A percentile compares a stretch with the other conserved stretches of the same genome.
phyloP scores from a whole-genome alignment of 2,888 invertebrate genomes.

The Candidula unifasciata region DNA sequence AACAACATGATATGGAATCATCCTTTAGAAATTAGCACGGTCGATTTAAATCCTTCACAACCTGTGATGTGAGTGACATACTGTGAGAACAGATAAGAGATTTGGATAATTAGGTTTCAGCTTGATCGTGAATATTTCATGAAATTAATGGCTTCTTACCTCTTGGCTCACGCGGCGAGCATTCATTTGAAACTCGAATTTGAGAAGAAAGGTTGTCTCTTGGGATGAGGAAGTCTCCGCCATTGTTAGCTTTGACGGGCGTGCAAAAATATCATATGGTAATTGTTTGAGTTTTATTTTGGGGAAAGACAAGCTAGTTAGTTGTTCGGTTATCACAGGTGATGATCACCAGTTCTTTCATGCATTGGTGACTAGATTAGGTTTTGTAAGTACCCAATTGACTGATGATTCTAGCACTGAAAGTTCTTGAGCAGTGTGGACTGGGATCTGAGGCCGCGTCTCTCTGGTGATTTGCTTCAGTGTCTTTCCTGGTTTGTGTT shows the following conservation, averaged over 20 bases:
- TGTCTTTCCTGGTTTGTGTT: no score
- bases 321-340: no score
- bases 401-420: no score
- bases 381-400: no score
- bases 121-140: constrained; percentile 20
- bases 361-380: no score
- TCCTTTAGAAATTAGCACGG: neutral
- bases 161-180: neutral
- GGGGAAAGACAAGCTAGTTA: no score
- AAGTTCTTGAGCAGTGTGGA: no score
- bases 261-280: neutral
- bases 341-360: no score
- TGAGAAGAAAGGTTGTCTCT: neutral
- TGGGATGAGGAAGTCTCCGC: neutral
- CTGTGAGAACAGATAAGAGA: neutral
- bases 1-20: no score
- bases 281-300: no score
- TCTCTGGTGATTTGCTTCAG: no score
- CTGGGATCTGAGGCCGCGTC: no score
- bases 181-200: neutral
- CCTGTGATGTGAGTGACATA: neutral
- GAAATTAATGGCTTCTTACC: constrained; percentile 9
- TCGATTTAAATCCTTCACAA: neutral
- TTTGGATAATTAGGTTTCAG: constrained; percentile 15
- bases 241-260: neutral